A percentile compares a stretch with the other conserved stretches of the same genome.
phyloP scores from a whole-genome alignment of 2,888 invertebrate species.

The Antheraea yamamai region DNA sequence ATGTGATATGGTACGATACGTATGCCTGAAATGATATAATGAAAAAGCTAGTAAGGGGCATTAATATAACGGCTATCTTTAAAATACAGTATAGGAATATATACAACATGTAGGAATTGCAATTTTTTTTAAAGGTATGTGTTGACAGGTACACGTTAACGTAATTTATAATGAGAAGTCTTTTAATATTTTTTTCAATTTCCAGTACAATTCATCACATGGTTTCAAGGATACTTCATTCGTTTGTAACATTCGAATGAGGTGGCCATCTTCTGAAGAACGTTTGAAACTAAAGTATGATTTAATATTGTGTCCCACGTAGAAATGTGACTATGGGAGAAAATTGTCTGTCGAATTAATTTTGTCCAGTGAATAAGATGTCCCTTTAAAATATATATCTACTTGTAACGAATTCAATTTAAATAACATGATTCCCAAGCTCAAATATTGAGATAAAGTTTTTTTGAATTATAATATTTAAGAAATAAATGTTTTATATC shows the following conservation, averaged over 20 bases:
- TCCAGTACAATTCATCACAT: constrained; percentile 9
- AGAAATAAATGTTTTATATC: too few species aligned
- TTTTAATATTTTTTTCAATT: constrained; percentile 23
- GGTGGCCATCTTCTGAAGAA: not conserved
- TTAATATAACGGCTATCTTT: too few species aligned
- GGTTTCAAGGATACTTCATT: not conserved
- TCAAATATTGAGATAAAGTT: not conserved
- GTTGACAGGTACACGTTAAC: too few species aligned
- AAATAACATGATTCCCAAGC: not conserved
- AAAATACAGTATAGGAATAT: too few species aligned
- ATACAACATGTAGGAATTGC: too few species aligned
- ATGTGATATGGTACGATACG: too few species aligned
- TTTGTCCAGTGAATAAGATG: not conserved
- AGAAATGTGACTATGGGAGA: constrained; percentile 5
- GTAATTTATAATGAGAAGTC: not conserved
- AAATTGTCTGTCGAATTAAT: constrained; percentile 15
- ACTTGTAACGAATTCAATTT: too few species aligned
- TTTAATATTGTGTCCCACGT: constrained; percentile 16
- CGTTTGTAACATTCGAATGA: constrained; percentile 14
- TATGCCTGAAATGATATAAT: too few species aligned
- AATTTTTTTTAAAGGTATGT: too few species aligned
- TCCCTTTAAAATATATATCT: too few species aligned
- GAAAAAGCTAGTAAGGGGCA: too few species aligned
- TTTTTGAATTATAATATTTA: too few species aligned
- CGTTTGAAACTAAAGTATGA: constrained; percentile 10